phyloP scores from a whole-genome alignment of 2,797 vertebrate genomes.

The Channa striata region DNA sequence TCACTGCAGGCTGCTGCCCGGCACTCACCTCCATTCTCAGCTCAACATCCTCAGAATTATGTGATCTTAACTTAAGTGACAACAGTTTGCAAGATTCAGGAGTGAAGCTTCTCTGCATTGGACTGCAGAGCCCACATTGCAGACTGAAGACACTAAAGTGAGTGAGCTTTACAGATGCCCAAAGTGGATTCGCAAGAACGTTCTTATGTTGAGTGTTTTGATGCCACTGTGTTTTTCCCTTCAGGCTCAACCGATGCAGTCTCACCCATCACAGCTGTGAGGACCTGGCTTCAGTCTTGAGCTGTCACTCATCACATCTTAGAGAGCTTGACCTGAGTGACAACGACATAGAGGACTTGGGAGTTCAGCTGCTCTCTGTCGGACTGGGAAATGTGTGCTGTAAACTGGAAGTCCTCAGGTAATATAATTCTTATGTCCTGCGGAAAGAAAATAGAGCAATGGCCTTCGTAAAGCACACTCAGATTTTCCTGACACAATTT shows the following conservation, averaged over 20 bases:
- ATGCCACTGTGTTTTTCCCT: not conserved
- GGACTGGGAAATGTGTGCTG: constrained; percentile 17
- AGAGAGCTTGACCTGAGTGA: constrained; percentile 36
- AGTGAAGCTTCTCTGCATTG: not conserved
- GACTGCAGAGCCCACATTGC: constrained; percentile 19
- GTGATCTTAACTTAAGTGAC: constrained; percentile 29
- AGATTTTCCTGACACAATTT: too few species aligned
- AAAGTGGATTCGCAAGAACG: too few species aligned
- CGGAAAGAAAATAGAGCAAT: too few species aligned
- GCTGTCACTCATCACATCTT: constrained; percentile 14
- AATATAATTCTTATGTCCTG: not conserved
- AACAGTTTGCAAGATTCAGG: constrained; percentile 27
- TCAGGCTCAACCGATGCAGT: constrained; percentile 34
- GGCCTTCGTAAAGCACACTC: too few species aligned
- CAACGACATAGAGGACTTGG: constrained; percentile 28
- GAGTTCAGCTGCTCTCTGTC: constrained; percentile 25
- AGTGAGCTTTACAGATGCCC: not conserved
- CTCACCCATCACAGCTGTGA: constrained; percentile 27
- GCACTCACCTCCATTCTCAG: constrained; percentile 3
- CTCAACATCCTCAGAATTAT: not conserved
- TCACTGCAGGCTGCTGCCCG: constrained; percentile 8
- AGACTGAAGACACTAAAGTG: constrained; percentile 18
- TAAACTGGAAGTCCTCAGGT: constrained; percentile 39
- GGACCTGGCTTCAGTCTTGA: constrained; percentile 18
- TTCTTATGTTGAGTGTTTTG: too few species aligned